A percentile compares a stretch with the other conserved stretches of the same genome.
Conservation (phyloP, 1,140 invertebrate species). For the Apis dorsata region DNA sequence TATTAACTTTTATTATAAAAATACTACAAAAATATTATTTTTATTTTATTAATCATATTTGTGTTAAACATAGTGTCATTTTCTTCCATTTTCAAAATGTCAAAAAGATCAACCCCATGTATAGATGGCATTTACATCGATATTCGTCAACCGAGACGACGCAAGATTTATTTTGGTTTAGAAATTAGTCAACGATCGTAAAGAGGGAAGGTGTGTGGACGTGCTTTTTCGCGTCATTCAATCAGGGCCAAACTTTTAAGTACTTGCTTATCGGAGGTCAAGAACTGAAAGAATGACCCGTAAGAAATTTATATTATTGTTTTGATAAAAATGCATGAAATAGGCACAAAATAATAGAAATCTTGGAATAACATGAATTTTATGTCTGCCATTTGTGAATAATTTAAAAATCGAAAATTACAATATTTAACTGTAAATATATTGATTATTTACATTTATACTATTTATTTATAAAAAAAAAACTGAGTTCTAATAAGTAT, state of each 20-base stretch:
- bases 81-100: background rate
- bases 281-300: constrained; percentile 77
- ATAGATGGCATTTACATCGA: constrained; percentile 30
- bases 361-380: background rate
- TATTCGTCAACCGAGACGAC: constrained; percentile 36
- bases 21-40: background rate
- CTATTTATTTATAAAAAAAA: background rate
- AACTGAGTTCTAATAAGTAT: background rate
- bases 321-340: background rate
- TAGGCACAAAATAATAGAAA: background rate
- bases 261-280: constrained; percentile 77
- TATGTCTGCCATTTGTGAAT: constrained; percentile 33
- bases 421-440: background rate
- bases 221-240: constrained; percentile 49
- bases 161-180: constrained; percentile 62
- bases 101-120: background rate
- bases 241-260: constrained; percentile 59
- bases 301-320: constrained; percentile 63
- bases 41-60: background rate
- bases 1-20: background rate
- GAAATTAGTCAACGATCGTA: constrained; percentile 50
- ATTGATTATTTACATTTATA: background rate
- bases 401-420: constrained; percentile 1
- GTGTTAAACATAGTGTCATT: background rate
- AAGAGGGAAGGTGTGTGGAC: background rate